Evolutionary conservation across 2,113 vertebrate genomes (phyloP), one percentile per base, ranked within the genome.

Genomic region (Orcinus orca): DNA sequence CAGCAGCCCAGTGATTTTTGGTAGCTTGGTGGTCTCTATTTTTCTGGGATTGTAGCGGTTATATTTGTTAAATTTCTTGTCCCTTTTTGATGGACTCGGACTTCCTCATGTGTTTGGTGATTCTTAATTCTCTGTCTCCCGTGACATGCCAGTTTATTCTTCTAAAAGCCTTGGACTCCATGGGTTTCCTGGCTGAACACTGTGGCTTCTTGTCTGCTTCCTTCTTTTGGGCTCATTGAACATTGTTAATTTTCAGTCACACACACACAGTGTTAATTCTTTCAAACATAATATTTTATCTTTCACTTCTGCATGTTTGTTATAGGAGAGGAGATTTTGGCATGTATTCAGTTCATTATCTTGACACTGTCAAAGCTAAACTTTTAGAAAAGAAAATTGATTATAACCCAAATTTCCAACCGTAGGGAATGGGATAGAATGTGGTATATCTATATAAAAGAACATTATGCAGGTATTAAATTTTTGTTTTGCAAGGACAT

Each of bases 311-410:
- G 10, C 14, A 0, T 83, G 14, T 67, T 81, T 95, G 62, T 6
- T 74, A 44, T 31, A 90, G 44, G 41, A 93, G 76, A 67, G 44
- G 12, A 15, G 29, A 62, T 93, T 67, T 84, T 41, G 55, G 15
- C 25, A 38, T 81, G 58, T 87, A 15, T 73, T 74, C 44, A 62
- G 31, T 94, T 94, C 38, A 79, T 77, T 93, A 38, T 92, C 29
- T 53, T 85, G 20, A 89, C 65, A 73, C 15, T 65, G 14, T 50
- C 36, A 87, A 81, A 96, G 85, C 23, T 96, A 36, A 93, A 90
- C 36, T 96, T 86, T 97, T 94, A 95, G 76, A 83, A 93, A 87
- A 74, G 62, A 90, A 90, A 92, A 79, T 26, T 81, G 33, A 47
- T 70, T 65, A 20, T 26, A 44, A 6, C 81, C 11, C 26, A 65